Percentiles rank a stretch among this genome's conserved stretches.
phyloP scores from a whole-genome alignment of 2,888 invertebrate species.

The Acronicta leporina region DNA sequence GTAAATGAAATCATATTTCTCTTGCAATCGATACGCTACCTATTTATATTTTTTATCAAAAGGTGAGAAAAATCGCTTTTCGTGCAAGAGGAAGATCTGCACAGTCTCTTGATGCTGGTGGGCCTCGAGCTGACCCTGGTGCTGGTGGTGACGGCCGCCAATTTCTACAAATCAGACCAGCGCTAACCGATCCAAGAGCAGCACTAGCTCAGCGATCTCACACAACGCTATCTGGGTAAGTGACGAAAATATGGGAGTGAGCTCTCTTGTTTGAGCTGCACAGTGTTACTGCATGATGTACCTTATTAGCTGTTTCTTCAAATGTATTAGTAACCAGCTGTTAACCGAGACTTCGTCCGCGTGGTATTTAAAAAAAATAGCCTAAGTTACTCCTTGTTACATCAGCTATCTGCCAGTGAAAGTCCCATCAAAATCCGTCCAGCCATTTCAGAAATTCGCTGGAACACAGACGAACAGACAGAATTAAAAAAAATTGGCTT shows the following conservation, averaged over 20 bases:
- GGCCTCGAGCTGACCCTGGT: constrained; percentile 68
- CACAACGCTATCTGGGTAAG: constrained; percentile 83
- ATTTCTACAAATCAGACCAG: constrained; percentile 85
- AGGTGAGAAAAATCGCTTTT: constrained; percentile 85
- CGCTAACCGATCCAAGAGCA: constrained; percentile 78
- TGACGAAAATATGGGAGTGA: background rate
- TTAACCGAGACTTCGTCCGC: too few relatives aligned
- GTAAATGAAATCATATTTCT: constrained; percentile 23
- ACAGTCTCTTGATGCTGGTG: constrained; percentile 81
- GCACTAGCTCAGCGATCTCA: constrained; percentile 83
- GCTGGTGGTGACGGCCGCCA: constrained; percentile 79
- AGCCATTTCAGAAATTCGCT: too few relatives aligned
- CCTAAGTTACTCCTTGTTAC: too few relatives aligned
- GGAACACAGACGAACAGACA: too few relatives aligned
- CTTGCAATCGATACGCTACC: constrained; percentile 23
- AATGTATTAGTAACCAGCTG: too few relatives aligned
- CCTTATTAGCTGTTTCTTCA: too few relatives aligned
- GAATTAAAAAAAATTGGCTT: too few relatives aligned
- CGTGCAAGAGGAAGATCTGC: constrained; percentile 85
- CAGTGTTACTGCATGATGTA: too few relatives aligned
- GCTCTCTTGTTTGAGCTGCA: too few relatives aligned
- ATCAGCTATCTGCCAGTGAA: too few relatives aligned
- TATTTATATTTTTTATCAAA: constrained; percentile 37
- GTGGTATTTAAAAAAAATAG: too few relatives aligned
- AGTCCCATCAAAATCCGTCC: too few relatives aligned